phyloP scores from a whole-genome alignment of 2,888 invertebrate species.

The Agelastica alni region DNA sequence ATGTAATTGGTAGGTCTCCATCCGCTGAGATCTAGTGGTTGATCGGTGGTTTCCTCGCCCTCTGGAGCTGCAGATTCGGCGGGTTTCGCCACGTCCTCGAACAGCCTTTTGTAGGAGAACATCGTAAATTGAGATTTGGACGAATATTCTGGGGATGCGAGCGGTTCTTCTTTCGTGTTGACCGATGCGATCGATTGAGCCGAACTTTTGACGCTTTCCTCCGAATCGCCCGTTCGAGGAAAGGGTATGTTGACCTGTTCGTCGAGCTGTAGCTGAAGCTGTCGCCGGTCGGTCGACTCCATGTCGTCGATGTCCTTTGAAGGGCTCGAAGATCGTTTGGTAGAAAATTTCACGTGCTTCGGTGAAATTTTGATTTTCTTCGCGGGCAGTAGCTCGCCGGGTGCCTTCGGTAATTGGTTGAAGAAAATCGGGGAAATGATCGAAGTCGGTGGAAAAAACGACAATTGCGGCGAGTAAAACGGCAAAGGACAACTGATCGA shows the following conservation, averaged over 20 bases:
- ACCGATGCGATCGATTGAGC: not conserved
- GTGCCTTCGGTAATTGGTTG: slow-evolving; percentile 58
- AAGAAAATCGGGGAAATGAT: slow-evolving; percentile 69
- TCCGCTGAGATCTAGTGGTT: slow-evolving; percentile 76
- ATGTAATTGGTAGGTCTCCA: slow-evolving; percentile 38
- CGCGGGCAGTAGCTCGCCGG: slow-evolving; percentile 59
- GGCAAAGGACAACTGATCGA: slow-evolving; percentile 63
- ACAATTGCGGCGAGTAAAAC: slow-evolving; percentile 69
- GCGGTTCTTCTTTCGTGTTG: not conserved
- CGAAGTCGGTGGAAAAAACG: slow-evolving; percentile 59
- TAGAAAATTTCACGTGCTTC: slow-evolving; percentile 19
- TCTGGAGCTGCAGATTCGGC: slow-evolving; percentile 43
- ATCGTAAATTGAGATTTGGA: slow-evolving; percentile 1
- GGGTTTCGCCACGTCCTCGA: not conserved
- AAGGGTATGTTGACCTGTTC: slow-evolving; percentile 22
- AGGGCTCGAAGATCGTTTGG: slow-evolving; percentile 60
- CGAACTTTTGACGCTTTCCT: not conserved
- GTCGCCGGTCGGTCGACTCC: slow-evolving; percentile 65
- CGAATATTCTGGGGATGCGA: not conserved
- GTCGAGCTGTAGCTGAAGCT: slow-evolving; percentile 24
- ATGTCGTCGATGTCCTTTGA: slow-evolving; percentile 70
- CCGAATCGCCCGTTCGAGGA: slow-evolving; percentile 1
- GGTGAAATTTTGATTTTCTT: slow-evolving; percentile 26
- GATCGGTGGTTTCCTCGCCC: slow-evolving; percentile 61
- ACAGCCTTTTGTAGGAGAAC: not conserved